A percentile compares a stretch with the other conserved stretches of the same genome.
Conservation (phyloP, 2,797 vertebrate species). For the Dipus sagitta region DNA sequence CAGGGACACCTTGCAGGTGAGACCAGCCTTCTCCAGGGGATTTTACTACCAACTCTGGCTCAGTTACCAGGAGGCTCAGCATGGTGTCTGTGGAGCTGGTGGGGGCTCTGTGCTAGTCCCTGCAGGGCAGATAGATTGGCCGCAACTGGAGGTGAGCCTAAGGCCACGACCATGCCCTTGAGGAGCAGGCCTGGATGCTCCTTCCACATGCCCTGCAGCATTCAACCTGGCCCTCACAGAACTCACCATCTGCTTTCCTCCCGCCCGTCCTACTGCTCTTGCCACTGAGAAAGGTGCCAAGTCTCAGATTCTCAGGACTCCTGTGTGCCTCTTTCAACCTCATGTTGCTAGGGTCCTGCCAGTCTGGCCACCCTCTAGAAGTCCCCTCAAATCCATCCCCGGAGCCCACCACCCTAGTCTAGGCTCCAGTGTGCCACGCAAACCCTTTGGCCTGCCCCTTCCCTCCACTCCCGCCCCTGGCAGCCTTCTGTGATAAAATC, state of each 20-base stretch:
- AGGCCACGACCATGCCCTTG: neutral
- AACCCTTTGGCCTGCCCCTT: neutral
- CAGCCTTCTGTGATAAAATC: slow-evolving; percentile 12
- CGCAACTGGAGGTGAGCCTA: neutral
- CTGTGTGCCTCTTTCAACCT: neutral
- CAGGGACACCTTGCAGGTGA: slow-evolving; percentile 89
- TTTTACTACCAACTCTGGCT: neutral
- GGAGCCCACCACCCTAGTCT: neutral
- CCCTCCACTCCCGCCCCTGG: neutral
- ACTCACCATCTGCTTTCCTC: neutral
- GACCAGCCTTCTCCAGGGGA: neutral
- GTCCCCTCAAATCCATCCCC: neutral
- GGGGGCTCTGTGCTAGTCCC: neutral
- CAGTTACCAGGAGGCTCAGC: neutral
- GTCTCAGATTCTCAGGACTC: neutral
- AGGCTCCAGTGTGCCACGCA: neutral
- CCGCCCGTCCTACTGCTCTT: neutral
- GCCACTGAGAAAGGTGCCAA: neutral
- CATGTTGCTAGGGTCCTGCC: neutral
- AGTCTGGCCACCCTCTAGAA: neutral
- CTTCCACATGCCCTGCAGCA: neutral
- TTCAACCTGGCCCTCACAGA: neutral
- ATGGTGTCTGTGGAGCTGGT: neutral
- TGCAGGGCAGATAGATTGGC: neutral
- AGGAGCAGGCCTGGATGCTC: neutral